Evolutionary conservation across 2,797 vertebrate genomes (phyloP), one percentile per base, ranked within the genome.

Genomic region (Spinibarbus caldwelli): DNA sequence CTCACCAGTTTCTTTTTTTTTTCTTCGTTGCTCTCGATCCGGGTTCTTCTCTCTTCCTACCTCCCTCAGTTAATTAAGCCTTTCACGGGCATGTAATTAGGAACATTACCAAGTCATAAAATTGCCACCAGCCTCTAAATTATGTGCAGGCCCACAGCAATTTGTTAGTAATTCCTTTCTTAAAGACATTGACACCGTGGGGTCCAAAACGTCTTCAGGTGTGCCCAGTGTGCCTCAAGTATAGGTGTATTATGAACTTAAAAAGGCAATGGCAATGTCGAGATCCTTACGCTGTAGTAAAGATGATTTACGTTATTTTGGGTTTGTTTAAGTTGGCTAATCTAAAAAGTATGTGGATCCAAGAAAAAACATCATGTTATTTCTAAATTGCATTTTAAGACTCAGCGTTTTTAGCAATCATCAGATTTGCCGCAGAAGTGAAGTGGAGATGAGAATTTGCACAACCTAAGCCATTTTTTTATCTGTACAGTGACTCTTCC

Each of bases 91-190:
- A 98, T 99, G 97, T 99, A 99, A 99, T 99, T 98, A 98, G 96
- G 96, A 97, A 98, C 97, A 99, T 99, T 98, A 99, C 96, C 96
- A 96, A 98, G 97, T 98, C 97, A 97, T 99, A 98, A 99, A 98
- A 97, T 98, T 99, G 97, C 97, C 96, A 97, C 94, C 94, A 97
- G 96, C 97, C 96, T 97, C 97, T 97, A 97, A 99, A 98, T 98
- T 96, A 98, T 98, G 96, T 96, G 96, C 94, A 95, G 96, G 96
- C 97, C 97, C 96, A 97, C 94, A 96, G 97, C 97, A 97, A 97
- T 98, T 98, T 98, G 97, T 98, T 98, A 98, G 97, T 97, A 98
- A 98, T 98, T 99, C 96, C 96, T 96, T 91, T 89, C 82, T 95
- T 95, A 91, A 95, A 97, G 96, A 97, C 97, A 97, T 97, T 96